phyloP scores from a whole-genome alignment of 2,113 vertebrate genomes.

The Ceyx cyanopectus region DNA sequence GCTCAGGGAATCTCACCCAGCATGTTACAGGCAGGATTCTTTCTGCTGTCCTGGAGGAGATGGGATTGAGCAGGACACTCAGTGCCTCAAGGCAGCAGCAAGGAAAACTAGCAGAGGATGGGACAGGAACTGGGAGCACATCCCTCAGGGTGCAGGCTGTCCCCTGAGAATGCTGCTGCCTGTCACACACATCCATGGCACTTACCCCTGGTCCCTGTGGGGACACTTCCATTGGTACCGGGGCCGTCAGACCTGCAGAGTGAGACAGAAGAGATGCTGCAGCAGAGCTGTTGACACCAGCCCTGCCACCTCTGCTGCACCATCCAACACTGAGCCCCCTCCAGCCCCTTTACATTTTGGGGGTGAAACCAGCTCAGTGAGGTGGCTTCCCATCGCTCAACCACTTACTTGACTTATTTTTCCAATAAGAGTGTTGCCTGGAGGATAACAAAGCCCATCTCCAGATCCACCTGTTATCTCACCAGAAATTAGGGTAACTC shows the following conservation, averaged over 20 bases:
- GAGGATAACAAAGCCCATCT: not conserved
- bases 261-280: not conserved
- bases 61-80: not conserved
- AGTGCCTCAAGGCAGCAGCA: not conserved
- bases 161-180: not conserved
- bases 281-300: not conserved
- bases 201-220: slow-evolving; percentile 87
- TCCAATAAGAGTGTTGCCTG: not conserved
- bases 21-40: not conserved
- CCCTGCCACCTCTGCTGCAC: not conserved
- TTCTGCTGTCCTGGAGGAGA: not conserved
- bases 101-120: not conserved
- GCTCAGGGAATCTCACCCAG: not conserved
- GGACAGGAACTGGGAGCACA: not conserved
- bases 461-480: not conserved
- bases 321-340: not conserved
- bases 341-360: not conserved
- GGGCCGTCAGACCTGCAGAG: not conserved
- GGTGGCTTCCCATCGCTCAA: not conserved
- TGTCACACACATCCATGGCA: not conserved
- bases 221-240: not conserved
- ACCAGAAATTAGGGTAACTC: not conserved
- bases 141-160: fast-evolving
- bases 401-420: not conserved
- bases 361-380: not conserved